These are phyloP conservation scores for Anarsia innoxiella DNA, from an alignment of 2,888 invertebrate species.

Conservation along the genomic window DNA sequence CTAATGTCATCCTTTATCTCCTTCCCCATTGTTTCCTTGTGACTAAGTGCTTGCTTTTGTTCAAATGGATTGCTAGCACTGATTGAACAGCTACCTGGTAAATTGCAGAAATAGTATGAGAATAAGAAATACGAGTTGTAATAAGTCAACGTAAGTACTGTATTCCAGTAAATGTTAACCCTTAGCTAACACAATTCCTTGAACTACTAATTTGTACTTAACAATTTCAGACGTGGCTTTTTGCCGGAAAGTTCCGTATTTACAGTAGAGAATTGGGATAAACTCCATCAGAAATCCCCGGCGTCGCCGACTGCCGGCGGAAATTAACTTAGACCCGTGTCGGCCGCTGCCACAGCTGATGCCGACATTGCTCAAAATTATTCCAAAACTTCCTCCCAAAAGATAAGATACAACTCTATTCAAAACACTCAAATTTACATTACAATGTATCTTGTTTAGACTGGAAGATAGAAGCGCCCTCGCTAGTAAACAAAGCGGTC, in stretches of 20 bases:
- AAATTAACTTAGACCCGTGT: constrained; percentile 56
- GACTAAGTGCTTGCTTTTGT: constrained; percentile 11
- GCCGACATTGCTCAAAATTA: constrained; percentile 18
- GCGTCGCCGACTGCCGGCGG: constrained; percentile 31
- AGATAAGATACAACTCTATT: constrained; percentile 9
- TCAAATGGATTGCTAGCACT: constrained; percentile 15
- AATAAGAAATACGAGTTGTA: too few species aligned
- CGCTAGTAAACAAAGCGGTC: constrained; percentile 14
- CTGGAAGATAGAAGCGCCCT: constrained; percentile 10
- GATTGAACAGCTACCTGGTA: too few species aligned
- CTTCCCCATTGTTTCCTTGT: constrained; percentile 8
- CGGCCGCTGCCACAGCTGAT: constrained; percentile 31
- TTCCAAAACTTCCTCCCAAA: constrained; percentile 1
- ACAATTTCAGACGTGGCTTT: constrained; percentile 7
- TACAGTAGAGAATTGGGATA: constrained; percentile 30
- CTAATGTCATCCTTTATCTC: constrained; percentile 12
- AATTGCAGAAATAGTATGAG: too few species aligned
- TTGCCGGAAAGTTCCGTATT: constrained; percentile 27
- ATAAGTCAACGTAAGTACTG: constrained; percentile 15
- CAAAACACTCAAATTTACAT: constrained; percentile 6
- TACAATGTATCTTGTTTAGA: constrained; percentile 11
- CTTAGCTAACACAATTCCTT: constrained; percentile 13
- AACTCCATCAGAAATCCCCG: constrained; percentile 42
- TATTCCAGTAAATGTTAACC: constrained; percentile 6
- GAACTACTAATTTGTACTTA: constrained; percentile 11